These are phyloP conservation scores for Myiozetetes cayanensis DNA, from an alignment of 2,113 vertebrate species.

Conservation along the genomic window DNA sequence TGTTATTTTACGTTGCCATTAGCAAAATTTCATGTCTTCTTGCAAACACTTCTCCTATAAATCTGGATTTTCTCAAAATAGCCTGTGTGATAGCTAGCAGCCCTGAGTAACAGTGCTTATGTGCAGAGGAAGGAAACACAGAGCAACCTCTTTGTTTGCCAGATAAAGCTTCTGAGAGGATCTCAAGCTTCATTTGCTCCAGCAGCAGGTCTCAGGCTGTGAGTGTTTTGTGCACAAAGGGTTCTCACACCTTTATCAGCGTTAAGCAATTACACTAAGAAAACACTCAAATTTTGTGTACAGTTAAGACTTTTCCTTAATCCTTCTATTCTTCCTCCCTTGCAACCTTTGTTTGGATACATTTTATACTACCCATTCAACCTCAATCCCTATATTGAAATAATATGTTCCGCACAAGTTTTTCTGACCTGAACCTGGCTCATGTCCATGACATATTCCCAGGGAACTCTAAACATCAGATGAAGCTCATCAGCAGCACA, in stretches of 20 bases:
- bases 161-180: not conserved
- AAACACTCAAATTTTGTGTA: not conserved
- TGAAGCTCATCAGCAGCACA: not conserved
- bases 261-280: not conserved
- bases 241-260: not conserved
- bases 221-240: not conserved
- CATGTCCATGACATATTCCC: not conserved
- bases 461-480: not conserved
- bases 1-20: slow-evolving; percentile 24
- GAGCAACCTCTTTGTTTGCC: not conserved
- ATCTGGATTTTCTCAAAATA: slow-evolving; percentile 12
- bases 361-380: not conserved
- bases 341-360: not conserved
- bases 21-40: slow-evolving; percentile 23
- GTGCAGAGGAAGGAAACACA: not conserved
- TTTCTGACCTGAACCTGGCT: not conserved
- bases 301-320: not conserved
- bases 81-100: not conserved
- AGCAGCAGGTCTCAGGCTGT: not conserved
- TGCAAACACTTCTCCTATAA: not conserved
- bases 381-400: not conserved
- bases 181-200: not conserved
- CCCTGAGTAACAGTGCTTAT: not conserved
- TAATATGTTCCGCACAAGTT: not conserved
- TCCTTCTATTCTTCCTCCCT: not conserved